phyloP scores from a whole-genome alignment of 2,797 vertebrate species.

The Sebastes elongatus region DNA sequence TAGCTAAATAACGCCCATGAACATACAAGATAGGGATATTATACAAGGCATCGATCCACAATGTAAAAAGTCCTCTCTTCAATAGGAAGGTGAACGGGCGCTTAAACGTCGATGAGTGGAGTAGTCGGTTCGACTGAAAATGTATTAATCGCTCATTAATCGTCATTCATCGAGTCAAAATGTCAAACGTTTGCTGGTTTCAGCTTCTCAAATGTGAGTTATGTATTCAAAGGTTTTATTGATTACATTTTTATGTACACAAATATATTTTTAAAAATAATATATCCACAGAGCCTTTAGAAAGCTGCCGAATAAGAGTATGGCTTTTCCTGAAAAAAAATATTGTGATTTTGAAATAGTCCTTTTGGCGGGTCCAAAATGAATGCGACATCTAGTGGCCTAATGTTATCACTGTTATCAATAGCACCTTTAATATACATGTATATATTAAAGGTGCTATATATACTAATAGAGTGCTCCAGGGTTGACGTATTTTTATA shows the following conservation, averaged over 20 bases:
- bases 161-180: neutral
- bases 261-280: no score
- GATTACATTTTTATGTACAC: no score
- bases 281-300: no score
- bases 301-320: no score
- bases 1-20: constrained; percentile 53
- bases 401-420: no score
- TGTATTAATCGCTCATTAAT: neutral
- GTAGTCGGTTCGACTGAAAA: neutral
- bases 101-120: neutral
- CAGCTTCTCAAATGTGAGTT: neutral
- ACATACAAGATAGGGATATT: constrained; percentile 24
- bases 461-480: neutral
- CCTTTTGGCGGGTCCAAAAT: no score
- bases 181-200: neutral
- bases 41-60: neutral
- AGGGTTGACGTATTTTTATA: no score
- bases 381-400: no score
- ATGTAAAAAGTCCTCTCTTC: neutral
- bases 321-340: no score
- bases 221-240: neutral
- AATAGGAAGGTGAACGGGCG: neutral
- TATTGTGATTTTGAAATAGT: no score
- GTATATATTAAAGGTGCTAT: no score
- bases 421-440: neutral